Percentiles rank a stretch among this genome's conserved stretches.
These are phyloP conservation scores for Myodes glareolus DNA, from an alignment of 2,113 vertebrate genomes.

Conservation along the genomic window DNA sequence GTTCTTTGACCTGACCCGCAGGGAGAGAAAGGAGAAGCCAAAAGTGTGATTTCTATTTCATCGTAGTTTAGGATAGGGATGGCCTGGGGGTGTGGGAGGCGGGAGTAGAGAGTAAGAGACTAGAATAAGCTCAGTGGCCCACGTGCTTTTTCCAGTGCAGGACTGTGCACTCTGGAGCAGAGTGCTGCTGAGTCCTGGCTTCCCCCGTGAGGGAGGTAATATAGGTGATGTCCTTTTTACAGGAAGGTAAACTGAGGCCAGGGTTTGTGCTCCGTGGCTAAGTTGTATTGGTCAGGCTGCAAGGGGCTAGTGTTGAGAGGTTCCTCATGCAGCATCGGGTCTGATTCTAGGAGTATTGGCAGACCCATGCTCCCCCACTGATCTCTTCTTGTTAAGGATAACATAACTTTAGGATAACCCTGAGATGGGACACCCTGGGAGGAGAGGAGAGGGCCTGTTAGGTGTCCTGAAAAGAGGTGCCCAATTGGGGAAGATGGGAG, in stretches of 20 bases:
- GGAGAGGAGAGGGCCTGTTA: neutral
- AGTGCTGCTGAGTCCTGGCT: neutral
- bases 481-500: neutral
- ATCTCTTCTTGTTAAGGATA: neutral
- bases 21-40: neutral
- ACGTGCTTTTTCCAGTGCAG: neutral
- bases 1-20: neutral
- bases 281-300: neutral
- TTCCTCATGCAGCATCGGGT: fast-evolving
- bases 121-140: neutral
- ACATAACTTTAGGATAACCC: neutral
- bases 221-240: neutral
- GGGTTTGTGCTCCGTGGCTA: neutral
- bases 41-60: neutral
- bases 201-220: fast-evolving
- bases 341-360: neutral
- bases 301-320: neutral
- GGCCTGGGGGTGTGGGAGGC: neutral
- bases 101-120: neutral
- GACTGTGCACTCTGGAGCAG: neutral
- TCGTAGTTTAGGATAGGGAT: neutral
- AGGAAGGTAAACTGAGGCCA: neutral
- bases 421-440: neutral
- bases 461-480: neutral
- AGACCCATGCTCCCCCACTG: neutral